Evolutionary conservation across 2,797 vertebrate species (phyloP), one percentile per base, ranked within the genome.

Genomic region (Psittacula echo): DNA sequence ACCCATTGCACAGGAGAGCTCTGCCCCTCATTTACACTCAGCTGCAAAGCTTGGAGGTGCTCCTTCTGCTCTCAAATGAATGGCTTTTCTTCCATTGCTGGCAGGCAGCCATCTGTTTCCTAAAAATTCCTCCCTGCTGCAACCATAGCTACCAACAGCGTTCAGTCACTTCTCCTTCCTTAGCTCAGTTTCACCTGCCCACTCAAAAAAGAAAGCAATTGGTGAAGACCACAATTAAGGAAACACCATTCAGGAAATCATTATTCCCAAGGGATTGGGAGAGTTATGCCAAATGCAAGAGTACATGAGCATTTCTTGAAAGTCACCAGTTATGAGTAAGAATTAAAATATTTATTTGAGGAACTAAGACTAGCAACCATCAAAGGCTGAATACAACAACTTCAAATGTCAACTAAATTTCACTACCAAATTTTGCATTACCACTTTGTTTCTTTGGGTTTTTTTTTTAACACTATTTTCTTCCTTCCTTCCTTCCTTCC

Each of bases 111-210:
- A 72, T 34, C 62, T 82, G 67, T 42, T 89, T 44, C 74, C 60
- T 73, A 50, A 82, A 95, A 81, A 51, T 14, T 61, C 74, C 47
- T 89, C n/a, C 30, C 48, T 0, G 0, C 29, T 75, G 77, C 58
- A 90, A 26, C 48, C 54, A 53, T 1, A 86, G 53, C 85, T 79
- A 89, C 75, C 75, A 96, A 34, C 78, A 77, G 45, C 1, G 1
- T 90, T 85, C 82, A 94, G 89, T 84, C 75, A 86, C 86, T 94
- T 93, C 90, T 74, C 88, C 72, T 94, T 93, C 77, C 81, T 88
- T 20, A 89, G 83, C 44, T 92, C 73, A 66, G 60, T 66, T 71
- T 94, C 78, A 93, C 58, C 89, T 93, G 65, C 71, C 86, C 60
- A 42, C 42, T 94, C 65, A 17, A 56, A 78, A 86, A 48, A 73